Percentiles rank a stretch among this genome's conserved stretches.
Conservation (phyloP, 2,797 vertebrate species). For the Melanotaenia trifasciata region DNA sequence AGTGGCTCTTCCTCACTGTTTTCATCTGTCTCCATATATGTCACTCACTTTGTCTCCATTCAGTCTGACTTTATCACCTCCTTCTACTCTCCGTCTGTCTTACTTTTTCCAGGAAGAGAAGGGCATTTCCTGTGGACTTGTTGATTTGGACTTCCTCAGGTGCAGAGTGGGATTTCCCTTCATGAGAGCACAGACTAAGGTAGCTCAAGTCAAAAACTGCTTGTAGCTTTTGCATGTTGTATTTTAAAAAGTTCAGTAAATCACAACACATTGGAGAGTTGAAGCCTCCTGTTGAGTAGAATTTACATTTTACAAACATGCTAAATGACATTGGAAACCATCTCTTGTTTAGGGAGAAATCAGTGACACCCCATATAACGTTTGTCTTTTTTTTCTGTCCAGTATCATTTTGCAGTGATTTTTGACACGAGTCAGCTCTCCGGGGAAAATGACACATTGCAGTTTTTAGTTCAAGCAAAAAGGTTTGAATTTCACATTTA, state of each 20-base stretch:
- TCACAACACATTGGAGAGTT: background rate
- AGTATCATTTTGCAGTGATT: constrained; percentile 96
- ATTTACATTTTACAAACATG: background rate
- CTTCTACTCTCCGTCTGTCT: constrained; percentile 66
- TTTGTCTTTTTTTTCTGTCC: constrained; percentile 50
- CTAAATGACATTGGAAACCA: background rate
- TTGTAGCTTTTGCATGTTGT: background rate
- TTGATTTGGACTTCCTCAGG: constrained; percentile 94
- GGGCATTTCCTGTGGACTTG: constrained; percentile 94
- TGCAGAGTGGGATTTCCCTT: constrained; percentile 99
- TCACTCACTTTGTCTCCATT: constrained; percentile 63
- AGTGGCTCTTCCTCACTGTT: constrained; percentile 25
- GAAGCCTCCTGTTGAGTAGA: background rate
- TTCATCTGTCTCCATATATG: constrained; percentile 33
- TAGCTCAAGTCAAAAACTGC: constrained; percentile 65
- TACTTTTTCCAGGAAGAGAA: constrained; percentile 90
- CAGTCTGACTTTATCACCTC: constrained; percentile 55
- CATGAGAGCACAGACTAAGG: constrained; percentile 97
- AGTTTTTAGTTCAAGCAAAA: constrained; percentile 91
- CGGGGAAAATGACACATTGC: constrained; percentile 90
- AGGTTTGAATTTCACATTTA: constrained; percentile 81
- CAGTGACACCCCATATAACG: background rate
- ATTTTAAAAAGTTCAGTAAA: background rate
- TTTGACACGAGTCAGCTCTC: constrained; percentile 96
- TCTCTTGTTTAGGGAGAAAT: background rate